These are phyloP conservation scores for Cyaniris semiargus DNA, from an alignment of 2,888 invertebrate genomes.

Conservation along the genomic window DNA sequence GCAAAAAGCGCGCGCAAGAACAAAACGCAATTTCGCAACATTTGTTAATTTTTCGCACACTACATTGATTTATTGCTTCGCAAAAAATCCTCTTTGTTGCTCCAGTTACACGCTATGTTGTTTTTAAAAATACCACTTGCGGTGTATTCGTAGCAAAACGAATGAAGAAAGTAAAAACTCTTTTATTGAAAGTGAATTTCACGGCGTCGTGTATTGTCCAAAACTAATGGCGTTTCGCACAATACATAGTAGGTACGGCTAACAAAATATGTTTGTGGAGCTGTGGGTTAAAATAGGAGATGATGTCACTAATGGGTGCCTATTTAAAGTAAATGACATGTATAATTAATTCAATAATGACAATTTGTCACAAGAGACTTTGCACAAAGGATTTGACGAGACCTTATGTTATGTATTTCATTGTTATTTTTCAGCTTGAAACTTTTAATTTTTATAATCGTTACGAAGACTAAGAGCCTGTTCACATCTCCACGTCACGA, in stretches of 20 bases:
- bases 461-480: no score
- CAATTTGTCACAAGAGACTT: background rate
- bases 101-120: conserved; percentile 52
- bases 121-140: conserved; percentile 69
- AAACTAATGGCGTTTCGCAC: conserved; percentile 13
- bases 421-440: background rate
- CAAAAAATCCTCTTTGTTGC: conserved; percentile 58
- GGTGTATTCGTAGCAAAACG: conserved; percentile 61
- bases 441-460: background rate
- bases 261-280: conserved; percentile 12
- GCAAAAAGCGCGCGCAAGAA: conserved; percentile 55
- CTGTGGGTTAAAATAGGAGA: background rate
- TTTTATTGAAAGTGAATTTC: conserved; percentile 28
- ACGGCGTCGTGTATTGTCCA: conserved; percentile 15
- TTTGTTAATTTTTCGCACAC: conserved; percentile 70
- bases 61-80: conserved; percentile 66
- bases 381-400: background rate
- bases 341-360: background rate
- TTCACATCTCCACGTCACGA: no score
- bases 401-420: background rate
- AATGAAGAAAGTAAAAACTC: conserved; percentile 38
- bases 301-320: background rate
- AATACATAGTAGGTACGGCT: background rate
- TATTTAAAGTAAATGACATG: conserved; percentile 13
- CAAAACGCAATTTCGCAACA: conserved; percentile 65